Percentiles rank a stretch among this genome's conserved stretches.
These are phyloP conservation scores for Drosophila watanabei DNA, from an alignment of 1,140 invertebrate species.

Conservation along the genomic window DNA sequence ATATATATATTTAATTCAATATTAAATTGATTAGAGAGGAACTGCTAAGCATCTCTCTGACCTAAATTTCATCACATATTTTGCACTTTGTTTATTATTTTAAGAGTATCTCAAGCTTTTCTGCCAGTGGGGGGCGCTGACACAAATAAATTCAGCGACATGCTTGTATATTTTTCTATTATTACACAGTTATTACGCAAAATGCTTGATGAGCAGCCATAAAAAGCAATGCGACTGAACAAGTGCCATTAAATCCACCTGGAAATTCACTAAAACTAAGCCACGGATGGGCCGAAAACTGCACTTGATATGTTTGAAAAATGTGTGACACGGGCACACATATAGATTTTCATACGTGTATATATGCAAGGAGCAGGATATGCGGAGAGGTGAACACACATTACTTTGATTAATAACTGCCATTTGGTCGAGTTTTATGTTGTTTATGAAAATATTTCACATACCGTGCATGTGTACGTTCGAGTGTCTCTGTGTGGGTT, in stretches of 20 bases:
- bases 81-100: neutral
- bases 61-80: neutral
- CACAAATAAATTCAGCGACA: slow-evolving; percentile 38
- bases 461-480: slow-evolving; percentile 24
- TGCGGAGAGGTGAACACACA: slow-evolving; percentile 58
- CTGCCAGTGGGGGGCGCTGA: slow-evolving; percentile 30
- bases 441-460: slow-evolving; percentile 84
- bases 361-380: slow-evolving; percentile 16
- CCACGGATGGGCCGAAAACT: slow-evolving; percentile 52
- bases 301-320: slow-evolving; percentile 77
- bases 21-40: too few species aligned
- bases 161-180: slow-evolving; percentile 56
- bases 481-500: slow-evolving; percentile 26
- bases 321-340: slow-evolving; percentile 48
- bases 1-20: neutral
- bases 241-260: slow-evolving; percentile 80
- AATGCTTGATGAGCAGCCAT: slow-evolving; percentile 59
- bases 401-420: slow-evolving; percentile 84
- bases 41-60: neutral
- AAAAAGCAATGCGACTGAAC: slow-evolving; percentile 53
- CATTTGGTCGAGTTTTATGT: slow-evolving; percentile 83
- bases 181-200: slow-evolving; percentile 58
- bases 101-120: neutral
- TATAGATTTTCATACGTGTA: slow-evolving; percentile 15
- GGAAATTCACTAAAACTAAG: slow-evolving; percentile 68